Evolutionary conservation across 35 echinoderm and acorn worm species (phyloP), one percentile per base, ranked within the genome.

Genomic region (Ophiothrix spiculata): DNA sequence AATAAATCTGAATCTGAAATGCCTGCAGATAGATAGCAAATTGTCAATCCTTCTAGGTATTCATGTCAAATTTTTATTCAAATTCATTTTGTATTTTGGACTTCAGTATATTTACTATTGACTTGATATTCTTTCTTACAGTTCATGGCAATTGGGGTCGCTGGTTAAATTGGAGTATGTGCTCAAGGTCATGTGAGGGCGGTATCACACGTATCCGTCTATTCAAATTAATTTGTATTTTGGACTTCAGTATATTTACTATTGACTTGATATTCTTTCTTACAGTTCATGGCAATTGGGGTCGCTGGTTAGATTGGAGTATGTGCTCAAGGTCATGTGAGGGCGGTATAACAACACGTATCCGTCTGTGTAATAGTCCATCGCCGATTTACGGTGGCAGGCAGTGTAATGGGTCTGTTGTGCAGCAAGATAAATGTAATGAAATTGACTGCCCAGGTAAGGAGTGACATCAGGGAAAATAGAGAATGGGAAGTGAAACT

Each of bases 101-200:
- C n/a, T n/a, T n/a, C n/a, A n/a, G n/a, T n/a, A n/a, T n/a, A n/a
- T n/a, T n/a, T n/a, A n/a, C n/a, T n/a, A 25, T 69, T 69, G 60
- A 69, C 1, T 69, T 4, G 29, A 4, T 15, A 12, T 69, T 69
- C 3, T 75, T 35, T 0, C 63, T 77, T 64, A 23, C 42, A 94
- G 92, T 94, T 74, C 32, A 94, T 83, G 92, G 92, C 40, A 81
- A 90, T 64, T 94, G 92, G 92, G 92, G 92, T 32, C 76, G 92
- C 32, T 94, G 92, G 92, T 56, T 89, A 36, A 40, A 83, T 42
- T 94, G 92, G 92, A 69, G 87, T n/a, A 76, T 64, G 4, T 94
- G 92, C 74, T 81, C 79, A 41, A 81, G 76, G 35, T 80, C 77
- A 0, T 94, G 92, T 60, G 87, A 94, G 41, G 79, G 84, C 3